Evolutionary conservation across 2,113 vertebrate genomes (phyloP).

Genomic region (Scopus umbretta): DNA sequence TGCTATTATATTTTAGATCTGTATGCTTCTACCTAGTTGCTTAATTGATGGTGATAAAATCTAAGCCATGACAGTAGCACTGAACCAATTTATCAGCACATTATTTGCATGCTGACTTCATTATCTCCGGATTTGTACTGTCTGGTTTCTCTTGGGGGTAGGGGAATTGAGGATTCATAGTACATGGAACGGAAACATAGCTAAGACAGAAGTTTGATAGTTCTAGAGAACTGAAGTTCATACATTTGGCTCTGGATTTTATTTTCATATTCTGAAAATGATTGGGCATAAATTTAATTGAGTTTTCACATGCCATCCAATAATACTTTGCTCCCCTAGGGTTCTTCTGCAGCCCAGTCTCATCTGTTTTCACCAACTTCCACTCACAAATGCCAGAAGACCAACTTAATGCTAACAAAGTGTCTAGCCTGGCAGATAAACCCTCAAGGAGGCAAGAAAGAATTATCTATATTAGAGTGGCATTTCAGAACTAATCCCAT

Average conservation of each 20-base stretch:
- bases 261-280: background rate
- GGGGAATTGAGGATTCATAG: background rate
- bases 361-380: conserved; percentile 68
- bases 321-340: conserved; percentile 41
- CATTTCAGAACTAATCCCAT: conserved; percentile 70
- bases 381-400: conserved; percentile 52
- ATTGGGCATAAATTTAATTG: conserved; percentile 45
- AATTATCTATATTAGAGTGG: conserved; percentile 64
- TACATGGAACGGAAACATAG: background rate
- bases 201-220: background rate
- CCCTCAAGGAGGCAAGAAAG: conserved; percentile 58
- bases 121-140: background rate
- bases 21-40: background rate
- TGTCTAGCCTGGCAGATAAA: conserved; percentile 65
- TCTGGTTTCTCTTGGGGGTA: background rate
- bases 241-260: background rate
- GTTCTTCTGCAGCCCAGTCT: conserved; percentile 41
- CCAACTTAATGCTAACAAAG: conserved; percentile 63
- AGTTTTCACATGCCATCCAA: conserved; percentile 50
- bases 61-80: background rate
- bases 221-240: background rate
- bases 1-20: background rate
- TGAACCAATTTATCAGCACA: background rate
- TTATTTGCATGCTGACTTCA: background rate
- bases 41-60: background rate